Base-by-base conservation (phyloP, 2,113 vertebrate genomes). In the Corynorhinus townsendii region DNA sequence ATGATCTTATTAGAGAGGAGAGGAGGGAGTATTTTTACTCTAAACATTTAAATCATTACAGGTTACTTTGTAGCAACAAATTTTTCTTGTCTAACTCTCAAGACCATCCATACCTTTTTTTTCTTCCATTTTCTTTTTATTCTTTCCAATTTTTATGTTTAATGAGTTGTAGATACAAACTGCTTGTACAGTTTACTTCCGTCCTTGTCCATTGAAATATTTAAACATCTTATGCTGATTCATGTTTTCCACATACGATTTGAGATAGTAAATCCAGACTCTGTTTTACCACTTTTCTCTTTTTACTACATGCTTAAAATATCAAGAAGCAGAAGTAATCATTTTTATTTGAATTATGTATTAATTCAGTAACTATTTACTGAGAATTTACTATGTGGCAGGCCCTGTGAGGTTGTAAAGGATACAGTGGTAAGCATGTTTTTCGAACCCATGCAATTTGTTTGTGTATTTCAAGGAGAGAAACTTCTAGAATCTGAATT, bases 401-500 rank as follows among this genome's bases (percentile, higher is more conserved):
- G 26, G 17, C 3, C 77, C 24, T 62, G 10, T 86, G 88, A 62
- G 14, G 12, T 49, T 82, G 17, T 17, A 17, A 71, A 92, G 16
- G 17, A 62, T 24, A 77, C 4, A 38, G 17, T 38, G 14, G 3
- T 79, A 38, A 64, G 16, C 38, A 30, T 82, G 22, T 62, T 92
- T 88, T 26, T 72, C 69, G 7, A 33, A 35, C 49, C 12, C 3
- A 10, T 83, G 62, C 33, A 47, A 14, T 93, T 43, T 76, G 24
- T 52, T 76, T 84, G 33, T 62, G 43, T 80, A 9, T 40, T 69
- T 69, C 56, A 76, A 17, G 6, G 19, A 92, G 7, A 8, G 72
- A 77, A 92, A 8, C 12, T 54, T 93, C 56, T 95, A 84, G 82
- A 90, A 68, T 94, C 2, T 45, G 66, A 96, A 43, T 85, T 80